Evolutionary conservation across 1,140 invertebrate genomes (phyloP), one percentile per base, ranked within the genome.

Genomic region (Eurosta solidaginis): DNA sequence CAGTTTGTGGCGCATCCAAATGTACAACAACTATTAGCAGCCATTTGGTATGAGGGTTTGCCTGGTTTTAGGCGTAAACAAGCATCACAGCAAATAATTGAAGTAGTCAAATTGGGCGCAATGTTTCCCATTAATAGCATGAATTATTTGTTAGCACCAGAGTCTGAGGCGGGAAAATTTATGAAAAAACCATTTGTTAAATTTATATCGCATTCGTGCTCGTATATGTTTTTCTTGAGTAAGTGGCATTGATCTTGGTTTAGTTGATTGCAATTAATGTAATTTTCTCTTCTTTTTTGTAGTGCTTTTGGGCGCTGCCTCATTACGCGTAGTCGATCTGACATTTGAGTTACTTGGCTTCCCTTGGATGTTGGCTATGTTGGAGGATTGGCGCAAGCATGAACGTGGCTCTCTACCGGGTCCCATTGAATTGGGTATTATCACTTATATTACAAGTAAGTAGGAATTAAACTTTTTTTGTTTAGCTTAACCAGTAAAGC

Each of bases 141-240:
- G 17, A 92, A 94, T 54, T 96, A 96, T 85, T 94, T 97, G 91
- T 82, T 97, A n/a, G 90, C 93, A 0, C 96, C 96, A 0, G 92
- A 92, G 6, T 95, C 94, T 0, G 90, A 93, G 78, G 93, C 94
- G 84, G 96, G 94, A 22, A 88, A 91, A 77, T 95, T 95, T 82
- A 93, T 97, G 91, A 95, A 94, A 86, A 96, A 96, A 83, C 96
- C 96, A 0, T 97, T 97, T 86, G 95, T 97, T 82, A 97, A 97
- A 88, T 98, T 98, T 88, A 96, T 98, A 81, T 94, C 93, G 83
- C 95, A 97, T 84, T 96, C 95, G 5, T 92, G 94, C 3, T 96
- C 95, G 1, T 98, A 97, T 86, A 94, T 94, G 79, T 92, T 95
- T 80, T 97, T 97, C 88, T 90, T 97, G n/a, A 91, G 94, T 95